Conservation (phyloP, 2,888 invertebrate species). For the Drosophila robusta region DNA sequence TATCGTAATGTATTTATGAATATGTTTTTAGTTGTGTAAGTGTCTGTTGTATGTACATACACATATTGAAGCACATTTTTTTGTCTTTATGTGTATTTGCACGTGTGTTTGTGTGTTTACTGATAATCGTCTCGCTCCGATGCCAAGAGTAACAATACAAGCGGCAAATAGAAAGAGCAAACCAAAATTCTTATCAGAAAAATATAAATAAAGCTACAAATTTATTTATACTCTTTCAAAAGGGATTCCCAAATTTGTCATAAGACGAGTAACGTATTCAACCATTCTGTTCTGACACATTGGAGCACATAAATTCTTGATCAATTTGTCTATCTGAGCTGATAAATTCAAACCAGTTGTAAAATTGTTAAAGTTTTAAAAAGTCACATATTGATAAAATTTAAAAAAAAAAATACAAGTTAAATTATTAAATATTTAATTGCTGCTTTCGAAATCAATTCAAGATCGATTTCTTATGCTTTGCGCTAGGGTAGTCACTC, state of each 20-base stretch:
- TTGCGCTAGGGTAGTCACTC: neutral
- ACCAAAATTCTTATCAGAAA: slow-evolving; percentile 51
- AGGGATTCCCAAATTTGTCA: neutral
- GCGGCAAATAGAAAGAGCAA: slow-evolving; percentile 19
- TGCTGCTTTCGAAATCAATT: too few relatives aligned
- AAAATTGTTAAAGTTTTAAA: too few relatives aligned
- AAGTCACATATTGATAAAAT: too few relatives aligned
- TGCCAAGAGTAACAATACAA: slow-evolving; percentile 15
- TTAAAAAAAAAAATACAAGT: too few relatives aligned
- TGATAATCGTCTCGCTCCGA: slow-evolving; percentile 37
- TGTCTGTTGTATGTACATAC: slow-evolving; percentile 6
- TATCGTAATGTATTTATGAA: slow-evolving; percentile 70
- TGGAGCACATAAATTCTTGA: neutral
- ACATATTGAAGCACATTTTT: neutral
- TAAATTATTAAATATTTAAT: too few relatives aligned
- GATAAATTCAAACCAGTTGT: too few relatives aligned
- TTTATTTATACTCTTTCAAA: slow-evolving; percentile 3
- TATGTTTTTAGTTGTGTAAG: slow-evolving; percentile 23
- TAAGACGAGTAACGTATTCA: neutral
- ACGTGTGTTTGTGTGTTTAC: slow-evolving; percentile 3
- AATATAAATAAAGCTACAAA: slow-evolving; percentile 7
- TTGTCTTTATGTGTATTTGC: neutral
- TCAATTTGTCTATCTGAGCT: too few relatives aligned
- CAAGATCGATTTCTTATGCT: too few relatives aligned
- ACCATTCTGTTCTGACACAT: neutral